Evolutionary conservation across 2,888 invertebrate genomes (phyloP), one percentile per base, ranked within the genome.

Genomic region (Xestia sexstrigata): DNA sequence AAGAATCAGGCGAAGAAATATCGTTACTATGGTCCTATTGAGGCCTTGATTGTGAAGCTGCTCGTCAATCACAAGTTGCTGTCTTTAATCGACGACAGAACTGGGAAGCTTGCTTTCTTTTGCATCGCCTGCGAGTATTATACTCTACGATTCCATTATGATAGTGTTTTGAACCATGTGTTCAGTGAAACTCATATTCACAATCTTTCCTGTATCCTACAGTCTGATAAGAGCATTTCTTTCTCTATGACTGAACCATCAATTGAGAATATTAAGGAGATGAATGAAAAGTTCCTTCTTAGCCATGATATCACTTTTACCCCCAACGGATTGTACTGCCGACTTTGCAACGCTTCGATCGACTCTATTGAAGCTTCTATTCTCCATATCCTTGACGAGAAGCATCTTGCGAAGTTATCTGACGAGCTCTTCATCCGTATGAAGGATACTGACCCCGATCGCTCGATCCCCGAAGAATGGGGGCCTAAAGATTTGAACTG

Each of bases 91-190:
- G 96, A 96, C 74, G 96, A 96, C 74, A 93, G 96, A 39, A 96
- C 96, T 0, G 96, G 96, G 0, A 96, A 96, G 76, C 88, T 96
- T 1, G 96, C 96, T 0, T 96, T 96, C 89, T 96, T 96, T 86
- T 96, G 96, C 88, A 94, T 96, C 84, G 94, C 95, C 0, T 96
- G 96, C 87, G 96, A 96, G 85, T 96, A 96, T 79, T 96, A 96
- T 75, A 96, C 96, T 0, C 88, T 96, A 6, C 89, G 96, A 77
- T 96, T 96, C 88, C 93, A 96, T 55, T 96, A 96, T 76, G 96
- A 96, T 79, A 96, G 96, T 81, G 96, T 96, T 0, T 74, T 96
- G 69, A 95, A 93, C 73, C 96, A 96, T 67, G 95, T 96, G n/a
- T 96, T 96, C 84, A 95, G 95, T 76, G 95, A 96, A 35, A 94